Evolutionary conservation across 2,797 vertebrate species (phyloP).

Genomic region (Carcharodon carcharias): DNA sequence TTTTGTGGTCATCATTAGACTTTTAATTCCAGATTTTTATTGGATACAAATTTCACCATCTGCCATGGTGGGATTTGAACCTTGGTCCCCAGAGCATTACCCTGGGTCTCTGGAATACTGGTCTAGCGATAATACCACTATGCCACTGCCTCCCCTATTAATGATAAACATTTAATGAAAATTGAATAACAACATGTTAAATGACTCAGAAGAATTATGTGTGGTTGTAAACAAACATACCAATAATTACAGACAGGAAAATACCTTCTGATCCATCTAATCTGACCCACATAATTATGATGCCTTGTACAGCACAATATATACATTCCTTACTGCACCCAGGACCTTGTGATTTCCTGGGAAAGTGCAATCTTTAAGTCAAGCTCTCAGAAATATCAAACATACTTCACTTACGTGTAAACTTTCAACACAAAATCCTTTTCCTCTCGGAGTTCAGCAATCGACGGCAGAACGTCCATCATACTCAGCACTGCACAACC

Average conservation of each 20-base stretch:
- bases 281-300: not conserved
- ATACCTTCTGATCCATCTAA: not conserved
- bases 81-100: too few relatives aligned
- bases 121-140: too few relatives aligned
- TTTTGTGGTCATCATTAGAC: too few relatives aligned
- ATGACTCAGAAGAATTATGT: not conserved
- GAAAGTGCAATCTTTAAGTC: not conserved
- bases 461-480: slow-evolving; percentile 87
- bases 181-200: not conserved
- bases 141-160: not conserved
- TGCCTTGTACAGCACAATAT: not conserved
- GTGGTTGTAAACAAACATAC: not conserved
- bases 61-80: too few relatives aligned
- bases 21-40: too few relatives aligned
- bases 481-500: slow-evolving; percentile 93
- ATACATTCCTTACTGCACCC: not conserved
- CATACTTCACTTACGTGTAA: slow-evolving; percentile 81
- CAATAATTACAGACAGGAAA: not conserved
- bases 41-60: too few relatives aligned
- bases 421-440: slow-evolving; percentile 99
- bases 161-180: not conserved
- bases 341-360: not conserved
- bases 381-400: not conserved
- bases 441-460: slow-evolving; percentile 92
- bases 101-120: too few relatives aligned